A percentile compares a stretch with the other conserved stretches of the same genome.
These are phyloP conservation scores for Campylomormyrus tamandua DNA, from an alignment of 2,113 vertebrate genomes.

Conservation along the genomic window DNA sequence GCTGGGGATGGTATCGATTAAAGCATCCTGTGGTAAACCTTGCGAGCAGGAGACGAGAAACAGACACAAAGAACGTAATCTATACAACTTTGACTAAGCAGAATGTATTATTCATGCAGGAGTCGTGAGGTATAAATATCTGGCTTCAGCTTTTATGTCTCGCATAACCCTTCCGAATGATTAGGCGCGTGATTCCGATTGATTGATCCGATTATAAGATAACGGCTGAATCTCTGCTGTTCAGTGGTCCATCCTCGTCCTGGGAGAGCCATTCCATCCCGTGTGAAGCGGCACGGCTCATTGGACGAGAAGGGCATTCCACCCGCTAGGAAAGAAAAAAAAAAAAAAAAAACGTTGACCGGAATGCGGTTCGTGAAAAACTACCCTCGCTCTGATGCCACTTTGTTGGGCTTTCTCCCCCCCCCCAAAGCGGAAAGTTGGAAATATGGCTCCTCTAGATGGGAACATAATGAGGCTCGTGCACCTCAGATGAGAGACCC, in stretches of 20 bases:
- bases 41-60: constrained; percentile 33
- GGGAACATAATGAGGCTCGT: constrained; percentile 47
- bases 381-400: background rate
- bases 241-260: background rate
- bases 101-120: constrained; percentile 27
- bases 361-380: background rate
- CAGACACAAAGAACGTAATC: constrained; percentile 29
- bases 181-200: background rate
- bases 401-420: background rate
- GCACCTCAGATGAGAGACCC: constrained; percentile 52
- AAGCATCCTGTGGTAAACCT: constrained; percentile 27
- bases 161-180: background rate
- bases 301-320: background rate
- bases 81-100: constrained; percentile 26
- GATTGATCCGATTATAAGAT: background rate
- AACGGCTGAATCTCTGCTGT: background rate
- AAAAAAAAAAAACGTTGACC: background rate
- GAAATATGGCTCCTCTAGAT: constrained; percentile 42
- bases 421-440: constrained; percentile 33
- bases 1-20: constrained; percentile 49
- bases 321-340: background rate
- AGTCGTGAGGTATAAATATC: constrained; percentile 17
- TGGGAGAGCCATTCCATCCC: background rate
- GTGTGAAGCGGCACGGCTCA: background rate
- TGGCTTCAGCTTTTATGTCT: background rate